phyloP scores from a whole-genome alignment of 2,888 invertebrate genomes.

The Pterostichus niger region DNA sequence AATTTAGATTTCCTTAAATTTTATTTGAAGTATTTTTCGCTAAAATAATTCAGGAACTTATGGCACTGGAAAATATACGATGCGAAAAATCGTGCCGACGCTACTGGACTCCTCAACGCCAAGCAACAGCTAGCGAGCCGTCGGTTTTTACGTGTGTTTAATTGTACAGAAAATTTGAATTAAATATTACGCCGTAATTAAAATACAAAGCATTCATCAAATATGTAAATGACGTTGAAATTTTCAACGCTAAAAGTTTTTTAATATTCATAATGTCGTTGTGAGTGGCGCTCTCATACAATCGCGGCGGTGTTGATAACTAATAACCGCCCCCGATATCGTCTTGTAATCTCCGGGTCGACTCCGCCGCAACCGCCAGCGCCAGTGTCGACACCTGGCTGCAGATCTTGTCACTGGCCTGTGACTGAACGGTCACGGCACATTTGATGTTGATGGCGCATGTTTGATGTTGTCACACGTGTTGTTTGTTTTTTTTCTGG shows the following conservation, averaged over 20 bases:
- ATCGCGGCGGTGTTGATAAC: slow-evolving; percentile 64
- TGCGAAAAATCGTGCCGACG: neutral
- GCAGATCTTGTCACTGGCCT: slow-evolving; percentile 11
- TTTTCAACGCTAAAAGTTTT: slow-evolving; percentile 77
- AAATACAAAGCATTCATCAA: slow-evolving; percentile 78
- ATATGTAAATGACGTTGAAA: slow-evolving; percentile 77
- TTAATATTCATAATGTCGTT: slow-evolving; percentile 76
- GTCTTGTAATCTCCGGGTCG: slow-evolving; percentile 18
- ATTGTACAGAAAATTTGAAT: slow-evolving; percentile 78
- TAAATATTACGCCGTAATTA: slow-evolving; percentile 78
- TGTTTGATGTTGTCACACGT: no score
- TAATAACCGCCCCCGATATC: slow-evolving; percentile 58
- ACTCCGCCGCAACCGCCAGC: slow-evolving; percentile 7
- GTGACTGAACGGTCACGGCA: neutral
- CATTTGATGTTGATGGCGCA: neutral
- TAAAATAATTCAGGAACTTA: no score
- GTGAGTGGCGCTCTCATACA: slow-evolving; percentile 68
- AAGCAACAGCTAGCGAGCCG: slow-evolving; percentile 33
- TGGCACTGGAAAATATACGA: no score
- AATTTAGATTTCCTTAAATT: no score
- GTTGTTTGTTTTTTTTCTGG: no score
- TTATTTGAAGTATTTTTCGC: no score
- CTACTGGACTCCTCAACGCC: slow-evolving; percentile 11
- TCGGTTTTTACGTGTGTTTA: slow-evolving; percentile 75
- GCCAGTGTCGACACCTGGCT: slow-evolving; percentile 23